Percentiles rank a stretch among this genome's conserved stretches.
Evolutionary conservation across 2,888 invertebrate genomes (phyloP).

Genomic region (Amiota communis): DNA sequence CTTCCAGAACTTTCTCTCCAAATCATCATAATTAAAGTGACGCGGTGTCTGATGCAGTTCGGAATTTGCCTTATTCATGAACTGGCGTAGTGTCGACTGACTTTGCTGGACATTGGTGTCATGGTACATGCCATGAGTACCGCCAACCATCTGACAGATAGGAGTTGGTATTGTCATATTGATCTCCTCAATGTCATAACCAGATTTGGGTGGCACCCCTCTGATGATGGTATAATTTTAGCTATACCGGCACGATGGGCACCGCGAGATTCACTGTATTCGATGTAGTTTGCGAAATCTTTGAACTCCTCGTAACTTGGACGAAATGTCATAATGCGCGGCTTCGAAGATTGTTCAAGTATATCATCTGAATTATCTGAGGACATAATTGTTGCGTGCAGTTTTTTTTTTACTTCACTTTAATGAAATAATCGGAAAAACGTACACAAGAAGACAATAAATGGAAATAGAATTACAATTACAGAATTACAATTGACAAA

Average conservation of each 20-base stretch:
- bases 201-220: slow-evolving; percentile 90
- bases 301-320: slow-evolving; percentile 97
- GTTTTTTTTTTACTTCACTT: not conserved
- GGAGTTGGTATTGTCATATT: slow-evolving; percentile 93
- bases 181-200: slow-evolving; percentile 87
- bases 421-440: not conserved
- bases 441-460: not conserved
- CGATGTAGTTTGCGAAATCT: slow-evolving; percentile 91
- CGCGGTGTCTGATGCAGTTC: slow-evolving; percentile 81
- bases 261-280: slow-evolving; percentile 90
- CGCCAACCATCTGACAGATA: slow-evolving; percentile 93
- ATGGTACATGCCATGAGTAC: slow-evolving; percentile 93
- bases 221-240: slow-evolving; percentile 94
- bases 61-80: slow-evolving; percentile 87
- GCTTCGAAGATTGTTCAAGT: slow-evolving; percentile 53
- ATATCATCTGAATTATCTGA: slow-evolving; percentile 49
- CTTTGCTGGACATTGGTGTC: slow-evolving; percentile 97
- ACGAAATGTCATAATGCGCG: slow-evolving; percentile 79
- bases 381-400: slow-evolving; percentile 53
- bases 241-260: slow-evolving; percentile 88
- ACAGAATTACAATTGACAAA: too few relatives aligned
- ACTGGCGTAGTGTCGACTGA: slow-evolving; percentile 90
- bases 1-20: slow-evolving; percentile 98
- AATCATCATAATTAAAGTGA: slow-evolving; percentile 88
- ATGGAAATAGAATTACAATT: not conserved